phyloP scores from a whole-genome alignment of 2,888 invertebrate species.

The Heliconius charithonia region DNA sequence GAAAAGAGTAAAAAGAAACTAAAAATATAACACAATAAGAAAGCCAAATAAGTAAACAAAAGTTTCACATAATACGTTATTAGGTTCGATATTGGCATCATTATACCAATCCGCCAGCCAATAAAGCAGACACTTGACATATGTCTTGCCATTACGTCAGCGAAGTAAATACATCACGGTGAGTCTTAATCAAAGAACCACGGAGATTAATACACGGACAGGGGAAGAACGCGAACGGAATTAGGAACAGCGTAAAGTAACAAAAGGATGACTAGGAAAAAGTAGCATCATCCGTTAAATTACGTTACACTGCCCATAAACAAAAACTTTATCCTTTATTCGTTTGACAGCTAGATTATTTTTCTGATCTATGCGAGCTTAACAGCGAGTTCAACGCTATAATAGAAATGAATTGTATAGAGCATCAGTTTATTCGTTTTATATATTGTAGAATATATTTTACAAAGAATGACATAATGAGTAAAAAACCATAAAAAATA shows the following conservation, averaged over 20 bases:
- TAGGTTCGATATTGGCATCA: constrained; percentile 66
- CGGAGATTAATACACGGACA: constrained; percentile 78
- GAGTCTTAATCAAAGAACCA: constrained; percentile 78
- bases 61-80: constrained; percentile 30
- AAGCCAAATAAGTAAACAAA: constrained; percentile 4
- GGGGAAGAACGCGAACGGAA: constrained; percentile 53
- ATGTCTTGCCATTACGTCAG: constrained; percentile 81
- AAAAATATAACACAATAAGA: background rate
- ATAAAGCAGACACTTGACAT: constrained; percentile 82
- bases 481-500: background rate
- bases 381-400: constrained; percentile 14
- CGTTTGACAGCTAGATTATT: constrained; percentile 34
- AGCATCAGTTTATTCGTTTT: constrained; percentile 3
- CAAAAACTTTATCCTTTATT: constrained; percentile 35
- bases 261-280: constrained; percentile 36
- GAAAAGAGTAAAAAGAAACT: background rate
- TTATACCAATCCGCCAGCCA: constrained; percentile 78
- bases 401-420: constrained; percentile 17
- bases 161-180: constrained; percentile 81
- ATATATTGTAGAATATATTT: background rate
- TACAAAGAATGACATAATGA: background rate
- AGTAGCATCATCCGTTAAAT: constrained; percentile 35
- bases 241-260: constrained; percentile 49
- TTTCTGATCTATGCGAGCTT: constrained; percentile 26
- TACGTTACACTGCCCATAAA: constrained; percentile 32